A percentile compares a stretch with the other conserved stretches of the same genome.
Conservation (phyloP, 2,113 vertebrate species). For the Calyptommatus sinebrachiatus region DNA sequence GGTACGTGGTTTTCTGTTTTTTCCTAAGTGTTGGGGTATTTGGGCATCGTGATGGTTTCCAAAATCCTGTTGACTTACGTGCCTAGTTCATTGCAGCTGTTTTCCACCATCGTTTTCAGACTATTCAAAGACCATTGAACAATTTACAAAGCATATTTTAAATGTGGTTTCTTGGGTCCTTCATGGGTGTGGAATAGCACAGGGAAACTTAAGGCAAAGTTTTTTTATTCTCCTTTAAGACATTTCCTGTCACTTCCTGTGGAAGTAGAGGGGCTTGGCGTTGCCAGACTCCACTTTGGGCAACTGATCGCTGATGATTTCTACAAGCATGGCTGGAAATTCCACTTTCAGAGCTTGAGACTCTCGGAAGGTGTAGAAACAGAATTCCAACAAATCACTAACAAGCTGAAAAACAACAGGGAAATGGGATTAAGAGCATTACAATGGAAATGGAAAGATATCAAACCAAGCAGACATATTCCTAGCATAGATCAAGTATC, state of each 20-base stretch:
- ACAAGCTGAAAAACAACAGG: slow-evolving; percentile 85
- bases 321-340: slow-evolving; percentile 98
- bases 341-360: slow-evolving; percentile 97
- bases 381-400: slow-evolving; percentile 93
- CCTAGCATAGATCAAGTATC: not conserved
- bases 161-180: slow-evolving; percentile 72
- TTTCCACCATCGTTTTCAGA: slow-evolving; percentile 63
- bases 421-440: not conserved
- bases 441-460: not conserved
- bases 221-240: slow-evolving; percentile 64
- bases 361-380: slow-evolving; percentile 99
- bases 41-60: slow-evolving; percentile 64
- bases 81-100: slow-evolving; percentile 57
- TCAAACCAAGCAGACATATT: not conserved
- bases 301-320: slow-evolving; percentile 99
- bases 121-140: slow-evolving; percentile 64
- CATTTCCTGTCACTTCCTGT: slow-evolving; percentile 89
- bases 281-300: slow-evolving; percentile 98
- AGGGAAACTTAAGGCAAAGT: slow-evolving; percentile 85
- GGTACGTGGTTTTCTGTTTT: slow-evolving; percentile 61
- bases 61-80: slow-evolving; percentile 50
- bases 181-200: slow-evolving; percentile 73
- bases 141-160: slow-evolving; percentile 65
- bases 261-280: slow-evolving; percentile 96
- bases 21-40: slow-evolving; percentile 74